phyloP scores from a whole-genome alignment of 1,140 invertebrate species.

The Subanguina moxae region DNA sequence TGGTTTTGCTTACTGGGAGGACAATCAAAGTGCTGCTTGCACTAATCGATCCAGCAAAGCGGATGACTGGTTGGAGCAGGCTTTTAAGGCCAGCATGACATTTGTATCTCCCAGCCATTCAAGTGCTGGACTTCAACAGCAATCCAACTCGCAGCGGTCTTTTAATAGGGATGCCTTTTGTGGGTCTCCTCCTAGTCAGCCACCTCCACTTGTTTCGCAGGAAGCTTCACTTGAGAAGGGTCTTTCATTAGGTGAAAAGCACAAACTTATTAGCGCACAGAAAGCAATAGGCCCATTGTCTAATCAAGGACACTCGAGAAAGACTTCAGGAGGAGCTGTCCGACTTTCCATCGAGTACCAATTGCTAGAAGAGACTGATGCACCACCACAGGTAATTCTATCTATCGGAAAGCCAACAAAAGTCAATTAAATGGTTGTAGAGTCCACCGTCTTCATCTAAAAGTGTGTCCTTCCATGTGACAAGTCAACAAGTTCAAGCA shows the following conservation, averaged over 20 bases:
- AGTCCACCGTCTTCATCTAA: too few species aligned
- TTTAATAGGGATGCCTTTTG: slow-evolving; percentile 9
- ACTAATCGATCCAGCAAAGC: slow-evolving; percentile 21
- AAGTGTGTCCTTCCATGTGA: neutral
- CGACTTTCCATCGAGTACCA: slow-evolving; percentile 44
- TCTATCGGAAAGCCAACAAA: too few species aligned
- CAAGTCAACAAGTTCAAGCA: too few species aligned
- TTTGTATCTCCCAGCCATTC: neutral
- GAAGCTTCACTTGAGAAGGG: too few species aligned
- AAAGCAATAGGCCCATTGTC: neutral
- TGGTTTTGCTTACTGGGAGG: too few species aligned
- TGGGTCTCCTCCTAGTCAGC: slow-evolving; percentile 26
- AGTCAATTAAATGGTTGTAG: too few species aligned
- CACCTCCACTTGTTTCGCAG: slow-evolving; percentile 43
- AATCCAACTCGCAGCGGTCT: neutral
- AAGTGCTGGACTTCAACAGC: neutral
- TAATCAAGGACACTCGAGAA: slow-evolving; percentile 9
- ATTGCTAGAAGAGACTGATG: slow-evolving; percentile 45
- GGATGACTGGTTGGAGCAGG: slow-evolving; percentile 46
- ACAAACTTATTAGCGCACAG: too few species aligned
- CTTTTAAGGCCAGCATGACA: slow-evolving; percentile 27
- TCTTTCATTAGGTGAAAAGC: too few species aligned
- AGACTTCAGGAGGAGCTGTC: slow-evolving; percentile 3
- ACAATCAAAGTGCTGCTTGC: too few species aligned
- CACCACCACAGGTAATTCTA: slow-evolving; percentile 44